phyloP scores from a whole-genome alignment of 2,797 vertebrate genomes.

The Scolopax bukidnonensis region DNA sequence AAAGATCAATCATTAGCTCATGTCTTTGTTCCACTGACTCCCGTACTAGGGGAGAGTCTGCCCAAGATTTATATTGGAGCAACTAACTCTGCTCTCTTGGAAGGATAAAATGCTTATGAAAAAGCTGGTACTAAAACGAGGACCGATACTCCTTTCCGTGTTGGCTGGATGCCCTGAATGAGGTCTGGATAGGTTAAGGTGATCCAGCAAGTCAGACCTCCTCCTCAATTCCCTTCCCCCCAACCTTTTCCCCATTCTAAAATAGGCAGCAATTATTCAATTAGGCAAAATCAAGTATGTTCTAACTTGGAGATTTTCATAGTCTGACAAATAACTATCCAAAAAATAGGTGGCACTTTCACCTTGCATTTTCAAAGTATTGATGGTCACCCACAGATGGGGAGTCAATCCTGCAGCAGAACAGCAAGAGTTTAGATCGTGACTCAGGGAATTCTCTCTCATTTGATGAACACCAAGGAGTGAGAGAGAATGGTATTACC shows the following conservation, averaged over 20 bases:
- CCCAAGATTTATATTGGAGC: background rate
- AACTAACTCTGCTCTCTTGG: background rate
- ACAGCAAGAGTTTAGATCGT: background rate
- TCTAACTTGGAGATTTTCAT: background rate
- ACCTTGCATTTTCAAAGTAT: background rate
- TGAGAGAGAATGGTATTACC: background rate
- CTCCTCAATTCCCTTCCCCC: background rate
- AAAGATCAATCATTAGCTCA: background rate
- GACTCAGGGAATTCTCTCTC: background rate
- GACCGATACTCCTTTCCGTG: background rate
- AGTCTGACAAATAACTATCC: background rate
- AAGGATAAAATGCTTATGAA: background rate
- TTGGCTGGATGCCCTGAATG: background rate
- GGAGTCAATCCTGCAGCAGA: background rate
- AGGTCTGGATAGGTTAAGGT: background rate
- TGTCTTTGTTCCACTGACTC: background rate
- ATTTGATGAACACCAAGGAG: background rate
- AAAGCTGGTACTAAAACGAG: background rate
- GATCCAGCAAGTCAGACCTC: background rate
- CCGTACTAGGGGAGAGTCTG: background rate
- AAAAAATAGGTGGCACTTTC: background rate
- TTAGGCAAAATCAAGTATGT: background rate
- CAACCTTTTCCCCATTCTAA: background rate
- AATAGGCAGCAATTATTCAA: accelerated
- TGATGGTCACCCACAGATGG: background rate